Base-by-base conservation (phyloP, 2,888 invertebrate species). In the Subacronicta megacephala region DNA sequence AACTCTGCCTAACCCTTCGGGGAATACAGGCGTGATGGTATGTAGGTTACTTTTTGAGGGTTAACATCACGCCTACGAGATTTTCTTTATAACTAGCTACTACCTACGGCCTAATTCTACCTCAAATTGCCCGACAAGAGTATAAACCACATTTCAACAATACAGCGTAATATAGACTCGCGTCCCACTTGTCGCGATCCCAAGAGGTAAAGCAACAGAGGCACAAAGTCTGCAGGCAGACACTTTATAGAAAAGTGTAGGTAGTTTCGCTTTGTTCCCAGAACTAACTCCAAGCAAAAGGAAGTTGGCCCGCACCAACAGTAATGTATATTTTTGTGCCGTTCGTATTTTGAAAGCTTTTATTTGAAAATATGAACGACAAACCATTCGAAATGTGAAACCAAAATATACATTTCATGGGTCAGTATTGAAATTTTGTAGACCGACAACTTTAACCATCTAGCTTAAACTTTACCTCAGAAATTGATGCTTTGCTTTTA, bases 181-280 rank as follows among this genome's bases (percentile, higher is more conserved):
- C 45, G 71, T 61, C 62, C 64, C 71, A 75, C 75, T 75, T 76
- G 77, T 76, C 74, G 46, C 56, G 60, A 55, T 72, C 47, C 54
- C 41, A 57, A 52, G 41, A 53, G 67, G 47, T 29, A 56, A 42
- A 66, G 62, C 41, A 51, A 56, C 57, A 57, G 54, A 65, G 62
- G 61, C 72, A 76, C 77, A 77, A 76, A 76, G 76, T 75, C 76
- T 62, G 54, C 57, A 63, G 72, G 69, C 72, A 77, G 62, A 76
- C 75, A 77, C 76, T 76, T 77, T 70, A 76, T 76, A 70, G 67
- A 76, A 77, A 75, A 72, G 72, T 77, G 61, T 74, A 62, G 65
- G 59, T 67, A 68, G 67, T 69, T 77, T 75, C 29, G 56, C 78
- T 78, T 78, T 80, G 78, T 78, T 71, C 61, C 37, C 15, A 41